phyloP scores from a whole-genome alignment of 1,140 invertebrate species.

The Heliconius melpomene region DNA sequence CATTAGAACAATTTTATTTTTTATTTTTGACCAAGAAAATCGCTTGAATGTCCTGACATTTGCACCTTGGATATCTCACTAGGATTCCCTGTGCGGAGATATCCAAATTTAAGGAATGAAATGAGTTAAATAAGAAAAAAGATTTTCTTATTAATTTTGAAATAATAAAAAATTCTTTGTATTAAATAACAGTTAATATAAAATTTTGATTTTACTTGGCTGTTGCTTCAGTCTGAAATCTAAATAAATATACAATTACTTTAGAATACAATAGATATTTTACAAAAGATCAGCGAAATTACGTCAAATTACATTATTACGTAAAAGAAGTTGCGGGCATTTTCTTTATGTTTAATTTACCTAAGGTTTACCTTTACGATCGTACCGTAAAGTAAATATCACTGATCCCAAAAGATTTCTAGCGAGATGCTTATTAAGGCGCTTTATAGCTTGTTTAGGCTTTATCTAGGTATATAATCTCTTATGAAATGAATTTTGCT shows the following conservation, averaged over 20 bases:
- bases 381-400: slow-evolving; percentile 63
- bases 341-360: background rate
- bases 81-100: too few relatives aligned
- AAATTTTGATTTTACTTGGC: too few relatives aligned
- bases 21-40: too few relatives aligned
- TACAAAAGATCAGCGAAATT: background rate
- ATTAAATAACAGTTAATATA: too few relatives aligned
- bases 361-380: slow-evolving; percentile 45
- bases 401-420: slow-evolving; percentile 58
- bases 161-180: too few relatives aligned
- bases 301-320: background rate
- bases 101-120: background rate
- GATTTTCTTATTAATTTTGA: too few relatives aligned
- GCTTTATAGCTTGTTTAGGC: slow-evolving; percentile 54
- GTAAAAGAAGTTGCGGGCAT: background rate
- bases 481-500: background rate
- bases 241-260: too few relatives aligned
- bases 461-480: slow-evolving; percentile 7
- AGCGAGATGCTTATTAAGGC: slow-evolving; percentile 56
- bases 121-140: too few relatives aligned
- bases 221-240: too few relatives aligned
- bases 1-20: too few relatives aligned
- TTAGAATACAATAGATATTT: background rate
- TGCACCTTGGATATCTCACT: too few relatives aligned
- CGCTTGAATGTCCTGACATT: too few relatives aligned